These are phyloP conservation scores for Varanus salvator DNA, from an alignment of 2,113 vertebrate genomes.

Conservation along the genomic window DNA sequence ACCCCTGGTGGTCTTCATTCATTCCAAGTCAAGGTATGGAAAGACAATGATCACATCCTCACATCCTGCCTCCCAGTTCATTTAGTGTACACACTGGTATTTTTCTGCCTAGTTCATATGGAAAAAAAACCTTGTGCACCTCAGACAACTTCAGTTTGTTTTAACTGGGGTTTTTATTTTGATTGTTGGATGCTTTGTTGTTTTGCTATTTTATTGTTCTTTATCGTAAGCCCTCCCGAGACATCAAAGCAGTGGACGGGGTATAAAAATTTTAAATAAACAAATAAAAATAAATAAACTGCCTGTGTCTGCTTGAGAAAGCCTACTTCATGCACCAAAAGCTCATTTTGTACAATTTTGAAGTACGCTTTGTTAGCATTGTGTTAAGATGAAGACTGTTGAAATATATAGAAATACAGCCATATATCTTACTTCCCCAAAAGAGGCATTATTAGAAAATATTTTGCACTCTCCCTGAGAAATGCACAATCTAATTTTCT, in stretches of 20 bases:
- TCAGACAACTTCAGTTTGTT: too few species aligned
- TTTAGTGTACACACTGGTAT: not conserved
- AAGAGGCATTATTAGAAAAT: not conserved
- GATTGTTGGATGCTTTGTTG: too few species aligned
- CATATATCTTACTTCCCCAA: not conserved
- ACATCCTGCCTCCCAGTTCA: not conserved
- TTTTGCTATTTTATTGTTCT: too few species aligned
- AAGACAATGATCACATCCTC: not conserved
- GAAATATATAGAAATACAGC: not conserved
- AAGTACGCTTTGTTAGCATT: not conserved
- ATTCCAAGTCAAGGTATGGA: not conserved
- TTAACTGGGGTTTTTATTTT: too few species aligned
- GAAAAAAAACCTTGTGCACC: too few species aligned
- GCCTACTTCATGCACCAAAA: not conserved
- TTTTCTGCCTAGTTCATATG: not conserved
- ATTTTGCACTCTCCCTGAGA: not conserved
- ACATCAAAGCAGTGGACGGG: too few species aligned
- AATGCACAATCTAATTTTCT: not conserved
- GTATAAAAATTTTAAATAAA: too few species aligned
- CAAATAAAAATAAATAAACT: not conserved
- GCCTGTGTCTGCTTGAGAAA: not conserved
- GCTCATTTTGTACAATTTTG: accelerated
- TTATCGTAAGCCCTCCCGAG: not conserved
- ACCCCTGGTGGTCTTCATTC: not conserved
- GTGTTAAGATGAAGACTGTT: not conserved